Evolutionary conservation across 1,140 invertebrate genomes (phyloP), one percentile per base, ranked within the genome.

Genomic region (Protaetia brevitarsis): DNA sequence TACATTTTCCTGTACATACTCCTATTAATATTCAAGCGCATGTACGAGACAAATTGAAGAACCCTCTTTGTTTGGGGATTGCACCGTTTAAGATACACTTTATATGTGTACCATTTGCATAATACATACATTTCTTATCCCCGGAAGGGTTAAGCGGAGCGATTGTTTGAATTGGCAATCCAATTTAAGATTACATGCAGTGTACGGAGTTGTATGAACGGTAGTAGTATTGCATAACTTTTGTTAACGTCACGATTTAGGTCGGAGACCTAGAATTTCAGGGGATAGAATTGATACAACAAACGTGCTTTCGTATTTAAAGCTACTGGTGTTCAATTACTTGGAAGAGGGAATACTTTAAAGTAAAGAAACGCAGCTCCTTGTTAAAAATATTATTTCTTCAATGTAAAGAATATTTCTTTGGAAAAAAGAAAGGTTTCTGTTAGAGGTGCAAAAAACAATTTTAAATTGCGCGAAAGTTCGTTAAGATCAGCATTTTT

Each of bases 21-120:
- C n/a, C 41, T 45, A 45, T 45, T 45, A 45, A 45, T 45, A 45
- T 45, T 45, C 41, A 45, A 21, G 41, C 41, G 41, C 41, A 45
- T 45, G 41, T 45, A 45, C 41, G 13, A 19, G 41, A 45, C 41
- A 45, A 45, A 16, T 45, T 45, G 41, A 19, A 45, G 41, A 45
- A 45, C 41, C 13, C 41, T 10, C 41, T 45, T 45, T 45, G 41
- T 45, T 45, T 45, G 41, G 7, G 41, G 41, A 45, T 45, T 45
- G 41, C 41, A 45, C 10, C 41, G 41, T 45, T 45, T 45, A 19
- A 45, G 41, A 45, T 45, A 45, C 41, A 45, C 41, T 45, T 45
- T 45, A 45, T 37, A 37, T 37, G 34, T 45, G 41, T 45, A 45
- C 41, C 41, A 45, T 45, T 45, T 45, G 41, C 41, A 45, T 45